A percentile compares a stretch with the other conserved stretches of the same genome.
Conservation (phyloP, 2,797 vertebrate species). For the Gobio occitaniae region DNA sequence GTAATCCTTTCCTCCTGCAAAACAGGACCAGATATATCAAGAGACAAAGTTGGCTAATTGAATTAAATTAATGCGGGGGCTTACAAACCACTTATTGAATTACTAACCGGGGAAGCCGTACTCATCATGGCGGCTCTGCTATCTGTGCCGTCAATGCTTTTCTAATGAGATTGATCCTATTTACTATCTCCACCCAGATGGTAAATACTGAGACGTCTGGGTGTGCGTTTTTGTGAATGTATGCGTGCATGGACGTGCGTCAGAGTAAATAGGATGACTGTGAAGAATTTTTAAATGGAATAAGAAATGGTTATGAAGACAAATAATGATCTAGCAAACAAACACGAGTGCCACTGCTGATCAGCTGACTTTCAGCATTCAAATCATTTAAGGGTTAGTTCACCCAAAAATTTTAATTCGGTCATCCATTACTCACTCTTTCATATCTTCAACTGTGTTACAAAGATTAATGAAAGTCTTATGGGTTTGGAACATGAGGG, state of each 20-base stretch:
- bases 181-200: constrained; percentile 54
- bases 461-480: not conserved
- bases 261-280: not conserved
- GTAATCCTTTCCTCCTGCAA: constrained; percentile 16
- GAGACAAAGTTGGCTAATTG: constrained; percentile 67
- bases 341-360: not conserved
- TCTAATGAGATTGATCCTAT: constrained; percentile 61
- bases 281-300: constrained; percentile 4
- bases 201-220: constrained; percentile 52
- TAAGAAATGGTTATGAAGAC: not conserved
- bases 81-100: constrained; percentile 74
- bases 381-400: not conserved
- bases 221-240: constrained; percentile 13
- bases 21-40: constrained; percentile 49
- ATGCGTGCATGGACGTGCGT: constrained; percentile 9
- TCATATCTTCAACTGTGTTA: not conserved
- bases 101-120: constrained; percentile 53
- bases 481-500: not conserved
- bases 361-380: not conserved
- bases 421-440: too few species aligned
- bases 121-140: constrained; percentile 17
- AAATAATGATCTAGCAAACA: not conserved
- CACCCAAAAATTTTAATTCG: not conserved
- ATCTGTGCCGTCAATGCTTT: constrained; percentile 51
- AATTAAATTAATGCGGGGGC: constrained; percentile 71